These are phyloP conservation scores for Babylonia areolata DNA, from an alignment of 1,140 invertebrate genomes.

Conservation along the genomic window DNA sequence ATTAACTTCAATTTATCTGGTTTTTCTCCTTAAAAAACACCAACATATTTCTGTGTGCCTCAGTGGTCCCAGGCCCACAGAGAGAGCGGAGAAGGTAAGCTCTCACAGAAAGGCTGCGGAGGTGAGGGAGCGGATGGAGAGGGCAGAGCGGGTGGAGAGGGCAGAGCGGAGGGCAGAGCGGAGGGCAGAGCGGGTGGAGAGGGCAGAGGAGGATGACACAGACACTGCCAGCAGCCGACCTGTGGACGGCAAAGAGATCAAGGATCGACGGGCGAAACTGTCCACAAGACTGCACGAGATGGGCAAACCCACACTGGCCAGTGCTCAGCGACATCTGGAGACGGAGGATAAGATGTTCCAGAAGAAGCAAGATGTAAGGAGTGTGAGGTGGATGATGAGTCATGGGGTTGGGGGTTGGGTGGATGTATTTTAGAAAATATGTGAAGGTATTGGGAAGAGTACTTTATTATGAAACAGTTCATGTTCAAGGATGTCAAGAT, in stretches of 20 bases:
- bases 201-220: neutral
- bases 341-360: neutral
- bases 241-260: neutral
- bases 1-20: too few species aligned
- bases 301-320: neutral
- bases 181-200: neutral
- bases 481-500: too few species aligned
- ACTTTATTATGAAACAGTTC: too few species aligned
- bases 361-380: constrained; percentile 2
- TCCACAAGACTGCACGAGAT: neutral
- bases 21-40: too few species aligned
- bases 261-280: neutral
- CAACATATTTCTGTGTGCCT: too few species aligned
- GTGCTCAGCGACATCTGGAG: constrained; percentile 19
- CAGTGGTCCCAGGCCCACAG: neutral
- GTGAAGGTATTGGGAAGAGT: too few species aligned
- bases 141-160: neutral
- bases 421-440: neutral
- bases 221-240: neutral
- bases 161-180: neutral
- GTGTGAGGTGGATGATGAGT: neutral
- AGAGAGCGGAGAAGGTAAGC: neutral
- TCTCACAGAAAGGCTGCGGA: neutral
- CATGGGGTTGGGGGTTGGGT: neutral
- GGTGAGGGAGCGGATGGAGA: neutral